Percentiles rank a stretch among this genome's conserved stretches.
phyloP scores from a whole-genome alignment of 2,113 vertebrate species.

The Aramus guarauna region DNA sequence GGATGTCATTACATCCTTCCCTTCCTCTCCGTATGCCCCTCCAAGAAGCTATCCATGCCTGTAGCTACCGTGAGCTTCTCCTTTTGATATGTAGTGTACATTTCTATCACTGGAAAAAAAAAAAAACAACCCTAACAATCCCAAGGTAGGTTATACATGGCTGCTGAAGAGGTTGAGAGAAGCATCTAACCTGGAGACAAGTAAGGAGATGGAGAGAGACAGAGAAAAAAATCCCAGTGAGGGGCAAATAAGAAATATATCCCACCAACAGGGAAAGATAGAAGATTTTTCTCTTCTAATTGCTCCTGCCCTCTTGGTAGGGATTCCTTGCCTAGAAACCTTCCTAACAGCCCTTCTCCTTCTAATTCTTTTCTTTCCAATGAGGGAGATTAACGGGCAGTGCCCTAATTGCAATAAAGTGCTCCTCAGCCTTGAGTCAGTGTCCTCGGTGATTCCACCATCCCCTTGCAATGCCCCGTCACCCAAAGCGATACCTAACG shows the following conservation, averaged over 20 bases:
- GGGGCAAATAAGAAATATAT: not conserved
- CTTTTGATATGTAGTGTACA: too few species aligned
- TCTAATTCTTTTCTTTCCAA: not conserved
- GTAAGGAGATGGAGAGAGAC: not conserved
- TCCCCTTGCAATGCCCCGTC: not conserved
- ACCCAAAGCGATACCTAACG: rapidly evolving
- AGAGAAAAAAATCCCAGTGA: not conserved
- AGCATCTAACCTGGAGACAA: not conserved
- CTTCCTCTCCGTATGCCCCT: too few species aligned
- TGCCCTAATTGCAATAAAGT: too few species aligned
- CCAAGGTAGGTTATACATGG: too few species aligned
- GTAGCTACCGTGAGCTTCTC: not conserved
- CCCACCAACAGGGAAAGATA: not conserved
- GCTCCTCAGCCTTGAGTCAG: not conserved
- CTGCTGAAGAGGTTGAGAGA: not conserved
- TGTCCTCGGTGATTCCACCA: too few species aligned
- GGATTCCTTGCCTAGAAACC: not conserved
- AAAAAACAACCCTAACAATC: not conserved
- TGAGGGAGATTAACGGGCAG: not conserved
- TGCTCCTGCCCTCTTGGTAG: too few species aligned
- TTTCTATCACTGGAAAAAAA: not conserved
- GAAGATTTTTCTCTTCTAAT: not conserved
- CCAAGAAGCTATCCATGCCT: not conserved
- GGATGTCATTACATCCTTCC: not conserved
- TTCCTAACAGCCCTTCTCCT: not conserved